Conservation (phyloP, 2,888 invertebrate genomes). For the Brassicogethes aeneus region DNA sequence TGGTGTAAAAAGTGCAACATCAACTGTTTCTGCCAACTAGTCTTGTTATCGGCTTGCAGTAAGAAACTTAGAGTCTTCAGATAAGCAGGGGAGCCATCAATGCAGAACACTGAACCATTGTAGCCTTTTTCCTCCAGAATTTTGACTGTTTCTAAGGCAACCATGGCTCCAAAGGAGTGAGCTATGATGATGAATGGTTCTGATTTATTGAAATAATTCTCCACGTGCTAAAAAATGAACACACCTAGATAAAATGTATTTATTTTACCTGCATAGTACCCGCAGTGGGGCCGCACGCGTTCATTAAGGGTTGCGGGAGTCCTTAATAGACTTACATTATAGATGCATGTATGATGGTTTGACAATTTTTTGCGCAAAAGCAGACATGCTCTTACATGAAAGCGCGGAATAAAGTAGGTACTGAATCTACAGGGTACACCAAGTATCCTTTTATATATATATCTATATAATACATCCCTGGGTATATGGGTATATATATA, state of each 20-base stretch:
- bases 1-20: background rate
- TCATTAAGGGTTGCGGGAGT: too few species aligned
- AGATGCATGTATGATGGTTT: too few species aligned
- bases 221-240: conserved; percentile 44
- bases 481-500: too few species aligned
- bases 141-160: conserved; percentile 68
- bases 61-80: conserved; percentile 35
- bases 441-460: too few species aligned
- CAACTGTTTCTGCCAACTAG: background rate
- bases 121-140: conserved; percentile 60
- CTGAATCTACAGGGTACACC: too few species aligned
- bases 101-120: conserved; percentile 55
- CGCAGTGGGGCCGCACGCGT: too few species aligned
- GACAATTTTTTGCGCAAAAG: too few species aligned
- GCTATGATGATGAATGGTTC: conserved; percentile 66
- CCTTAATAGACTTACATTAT: too few species aligned
- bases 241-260: conserved; percentile 8
- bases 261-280: too few species aligned
- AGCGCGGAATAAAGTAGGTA: too few species aligned
- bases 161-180: conserved; percentile 79
- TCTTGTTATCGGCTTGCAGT: background rate
- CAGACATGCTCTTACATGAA: too few species aligned
- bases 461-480: too few species aligned
- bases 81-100: conserved; percentile 73
- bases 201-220: conserved; percentile 44